Conservation (phyloP, 2,888 invertebrate species). For the Leptinotarsa haldemani region DNA sequence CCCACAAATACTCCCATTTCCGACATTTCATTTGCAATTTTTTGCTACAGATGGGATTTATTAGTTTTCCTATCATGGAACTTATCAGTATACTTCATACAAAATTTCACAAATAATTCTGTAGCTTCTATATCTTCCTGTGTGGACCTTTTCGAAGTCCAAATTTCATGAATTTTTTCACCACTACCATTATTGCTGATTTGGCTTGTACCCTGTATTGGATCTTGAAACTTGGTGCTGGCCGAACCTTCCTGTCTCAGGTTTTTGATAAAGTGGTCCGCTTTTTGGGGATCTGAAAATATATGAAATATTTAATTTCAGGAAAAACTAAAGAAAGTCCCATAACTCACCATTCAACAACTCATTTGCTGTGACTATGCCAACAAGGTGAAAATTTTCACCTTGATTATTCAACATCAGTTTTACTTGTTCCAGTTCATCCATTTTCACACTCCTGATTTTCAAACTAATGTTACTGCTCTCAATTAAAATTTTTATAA, state of each 20-base stretch:
- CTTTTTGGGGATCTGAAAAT: constrained; percentile 9
- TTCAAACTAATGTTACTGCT: no score
- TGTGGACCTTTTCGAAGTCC: constrained; percentile 1
- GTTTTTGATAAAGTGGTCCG: background rate
- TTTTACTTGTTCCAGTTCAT: no score
- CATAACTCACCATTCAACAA: constrained; percentile 2
- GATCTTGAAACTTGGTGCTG: background rate
- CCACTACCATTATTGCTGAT: constrained; percentile 1
- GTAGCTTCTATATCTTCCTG: constrained; percentile 5
- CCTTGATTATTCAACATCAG: no score
- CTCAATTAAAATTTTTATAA: background rate
- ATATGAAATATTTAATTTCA: constrained; percentile 1
- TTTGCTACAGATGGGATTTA: background rate
- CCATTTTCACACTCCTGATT: no score
- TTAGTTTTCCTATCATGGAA: constrained; percentile 4
- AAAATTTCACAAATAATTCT: constrained; percentile 4
- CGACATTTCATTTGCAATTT: constrained; percentile 2
- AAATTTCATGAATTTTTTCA: constrained; percentile 4
- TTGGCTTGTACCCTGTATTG: background rate
- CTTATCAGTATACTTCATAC: background rate
- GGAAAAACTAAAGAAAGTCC: constrained; percentile 4
- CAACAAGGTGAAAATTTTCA: background rate
- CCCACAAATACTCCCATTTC: constrained; percentile 4
- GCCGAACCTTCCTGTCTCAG: background rate
- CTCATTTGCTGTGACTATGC: background rate